Evolutionary conservation across 23 tunicate species (phyloP).

Genomic region (Trididemnum nubilum): DNA sequence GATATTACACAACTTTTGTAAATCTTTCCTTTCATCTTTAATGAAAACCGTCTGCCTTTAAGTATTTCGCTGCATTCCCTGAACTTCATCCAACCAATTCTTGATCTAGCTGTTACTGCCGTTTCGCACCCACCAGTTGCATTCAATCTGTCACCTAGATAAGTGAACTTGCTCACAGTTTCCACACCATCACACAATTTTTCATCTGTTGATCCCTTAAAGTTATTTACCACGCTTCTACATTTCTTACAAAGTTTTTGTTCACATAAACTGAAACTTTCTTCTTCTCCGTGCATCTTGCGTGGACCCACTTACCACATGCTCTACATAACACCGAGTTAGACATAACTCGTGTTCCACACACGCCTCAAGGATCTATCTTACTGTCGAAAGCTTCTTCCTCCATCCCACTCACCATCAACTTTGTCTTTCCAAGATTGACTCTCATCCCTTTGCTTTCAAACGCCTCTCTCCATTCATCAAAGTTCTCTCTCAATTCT

Average conservation of each 20-base stretch:
- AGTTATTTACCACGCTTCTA: background rate
- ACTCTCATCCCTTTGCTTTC: background rate
- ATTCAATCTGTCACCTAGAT: slow-evolving; percentile 4
- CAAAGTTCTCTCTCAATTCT: background rate
- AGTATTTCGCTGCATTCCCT: background rate
- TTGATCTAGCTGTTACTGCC: slow-evolving; percentile 9
- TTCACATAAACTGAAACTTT: background rate
- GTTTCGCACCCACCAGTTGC: slow-evolving; percentile 13
- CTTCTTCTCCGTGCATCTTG: background rate
- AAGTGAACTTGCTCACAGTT: background rate
- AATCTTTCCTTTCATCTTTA: slow-evolving; percentile 6
- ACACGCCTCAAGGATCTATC: background rate
- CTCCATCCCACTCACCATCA: background rate
- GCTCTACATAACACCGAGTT: background rate
- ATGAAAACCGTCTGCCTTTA: background rate
- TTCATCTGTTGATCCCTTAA: background rate
- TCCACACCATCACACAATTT: background rate
- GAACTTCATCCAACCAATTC: slow-evolving; percentile 12
- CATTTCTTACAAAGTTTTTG: background rate
- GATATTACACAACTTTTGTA: background rate
- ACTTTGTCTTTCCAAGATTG: background rate
- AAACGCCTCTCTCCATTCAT: background rate
- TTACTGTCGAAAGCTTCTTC: background rate
- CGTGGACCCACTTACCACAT: background rate
- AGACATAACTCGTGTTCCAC: background rate